Base-by-base conservation (phyloP, 1,140 invertebrate species). In the Leptoteleia sp. region DNA sequence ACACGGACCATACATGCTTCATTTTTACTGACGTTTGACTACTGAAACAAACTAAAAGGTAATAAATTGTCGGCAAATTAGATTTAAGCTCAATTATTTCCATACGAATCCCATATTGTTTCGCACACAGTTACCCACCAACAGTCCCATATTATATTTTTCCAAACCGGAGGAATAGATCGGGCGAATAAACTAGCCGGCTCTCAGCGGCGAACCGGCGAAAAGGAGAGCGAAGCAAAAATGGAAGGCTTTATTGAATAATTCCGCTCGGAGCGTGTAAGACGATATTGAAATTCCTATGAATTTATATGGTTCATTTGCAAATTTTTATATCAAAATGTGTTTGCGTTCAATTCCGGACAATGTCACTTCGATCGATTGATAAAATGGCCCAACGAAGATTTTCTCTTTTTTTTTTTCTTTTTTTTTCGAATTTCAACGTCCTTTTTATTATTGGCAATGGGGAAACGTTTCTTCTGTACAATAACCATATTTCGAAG, bases 211-310 rank as follows among this genome's bases (percentile, higher is more conserved):
- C 67, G 67, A 43, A 57, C 52, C 27, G 47, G 43, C 52, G 61
- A 59, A 59, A 75, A 75, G 35, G 59, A 50, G 65, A 62, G 48
- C 25, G 29, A n/a, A 47, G 31, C 57, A 31, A 77, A 70, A 70
- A 27, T 71, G 57, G 52, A 31, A 67, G n/a, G 48, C 48, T 77
- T 50, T 71, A 77, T 77, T 65, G 55, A 76, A 76, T 76, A 76
- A 67, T 67, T 76, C 54, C 31, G 52, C 42, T 38, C 11, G 9
- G 27, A 47, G 12, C 57, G 13, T 4, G 48, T 33, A 55, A 55
- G 68, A 35, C 42, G 70, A 57, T 65, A 65, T 65, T 64, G 61
- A 75, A 75, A 65, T 75, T 75, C 52, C 50, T 65, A 65, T 57
- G 59, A 75, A 59, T 65, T 65, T 75, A 61, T 67, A 65, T 55